Evolutionary conservation across 2,113 vertebrate genomes (phyloP), one percentile per base, ranked within the genome.

Genomic region (Eonycteris spelaea): DNA sequence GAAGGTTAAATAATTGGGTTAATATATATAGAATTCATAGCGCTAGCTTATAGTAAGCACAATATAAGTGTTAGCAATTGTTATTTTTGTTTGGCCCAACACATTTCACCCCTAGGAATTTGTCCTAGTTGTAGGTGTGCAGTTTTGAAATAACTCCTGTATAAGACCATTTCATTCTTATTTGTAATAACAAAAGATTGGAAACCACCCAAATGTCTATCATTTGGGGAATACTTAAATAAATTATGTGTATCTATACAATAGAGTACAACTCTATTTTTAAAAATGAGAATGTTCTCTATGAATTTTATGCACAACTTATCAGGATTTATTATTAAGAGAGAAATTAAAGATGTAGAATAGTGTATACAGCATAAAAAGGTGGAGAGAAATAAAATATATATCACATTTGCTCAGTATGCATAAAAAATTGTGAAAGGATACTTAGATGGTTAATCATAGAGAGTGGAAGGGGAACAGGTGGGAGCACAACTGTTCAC

Each of bases 271-370:
- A 16, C 7, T 40, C 12, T 10, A 43, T 73, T 8, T 96, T 90
- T 12, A 90, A 40, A 45, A 65, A 83, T 19, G 7, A 73, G 3
- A 9, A 59, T 45, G 24, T 45, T 93, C 7, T 68, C 40, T 22
- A 83, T 79, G 35, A 79, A 57, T 40, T 13, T 61, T 94, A 75
- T 24, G 33, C 48, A 33, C 12, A 87, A 55, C 13, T 71, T 90
- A 59, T 24, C 53, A 96, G 51, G 55, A 61, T 86, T 86, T 90
- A 71, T 79, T 94, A 70, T 83, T 73, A 90, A 51, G n/a, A 73
- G 48, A 68, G n/a, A 95, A 90, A 85, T 43, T 70, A 67, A 86
- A 79, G 57, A 11, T 67, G 13, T 18, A 74, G 35, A 70, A 86
- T 19, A 65, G 10, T 70, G 1, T 33, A 6, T 5, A 28, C 22